These are phyloP conservation scores for Aurelia aurita DNA, from an alignment of 30 jellyfish, hydroid and myxozoan genomes.

Conservation along the genomic window DNA sequence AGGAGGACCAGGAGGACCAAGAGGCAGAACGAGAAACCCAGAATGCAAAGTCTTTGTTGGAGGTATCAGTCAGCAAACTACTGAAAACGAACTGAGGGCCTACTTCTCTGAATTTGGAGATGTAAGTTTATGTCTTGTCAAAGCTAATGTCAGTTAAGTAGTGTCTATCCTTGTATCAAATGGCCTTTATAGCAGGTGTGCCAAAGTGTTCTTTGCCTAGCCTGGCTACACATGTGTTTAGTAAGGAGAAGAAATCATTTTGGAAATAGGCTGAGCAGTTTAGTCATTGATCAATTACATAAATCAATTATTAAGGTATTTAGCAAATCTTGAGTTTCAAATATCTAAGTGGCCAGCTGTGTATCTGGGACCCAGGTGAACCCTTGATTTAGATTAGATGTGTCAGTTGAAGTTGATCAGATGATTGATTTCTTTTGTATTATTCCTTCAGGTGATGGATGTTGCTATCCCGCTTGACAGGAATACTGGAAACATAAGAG, in stretches of 20 bases:
- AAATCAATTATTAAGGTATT: too few relatives aligned
- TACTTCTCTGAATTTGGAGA: slow-evolving; percentile 89
- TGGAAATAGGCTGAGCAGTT: not conserved
- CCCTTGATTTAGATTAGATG: not conserved
- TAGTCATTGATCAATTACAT: not conserved
- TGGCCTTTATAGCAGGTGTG: too few relatives aligned
- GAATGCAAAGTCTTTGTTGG: slow-evolving; percentile 97
- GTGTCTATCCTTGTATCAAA: not conserved
- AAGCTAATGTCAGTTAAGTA: not conserved
- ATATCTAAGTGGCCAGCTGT: too few relatives aligned
- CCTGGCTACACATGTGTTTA: too few relatives aligned
- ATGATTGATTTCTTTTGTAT: not conserved
- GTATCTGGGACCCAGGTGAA: not conserved
- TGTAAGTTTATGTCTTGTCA: slow-evolving; percentile 53
- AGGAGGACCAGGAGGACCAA: slow-evolving; percentile 30
- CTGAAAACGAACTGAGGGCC: slow-evolving; percentile 85
- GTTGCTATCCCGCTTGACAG: slow-evolving; percentile 77
- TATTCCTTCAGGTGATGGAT: slow-evolving; percentile 57
- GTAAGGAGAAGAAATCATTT: not conserved
- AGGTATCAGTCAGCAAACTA: slow-evolving; percentile 97
- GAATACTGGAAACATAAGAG: slow-evolving; percentile 79
- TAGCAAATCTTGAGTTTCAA: too few relatives aligned
- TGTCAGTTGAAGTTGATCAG: not conserved
- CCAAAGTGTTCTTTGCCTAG: too few relatives aligned
- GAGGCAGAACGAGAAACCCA: slow-evolving; percentile 79